A percentile compares a stretch with the other conserved stretches of the same genome.
Conservation (phyloP, 2,888 invertebrate genomes). For the Agrilus mali region DNA sequence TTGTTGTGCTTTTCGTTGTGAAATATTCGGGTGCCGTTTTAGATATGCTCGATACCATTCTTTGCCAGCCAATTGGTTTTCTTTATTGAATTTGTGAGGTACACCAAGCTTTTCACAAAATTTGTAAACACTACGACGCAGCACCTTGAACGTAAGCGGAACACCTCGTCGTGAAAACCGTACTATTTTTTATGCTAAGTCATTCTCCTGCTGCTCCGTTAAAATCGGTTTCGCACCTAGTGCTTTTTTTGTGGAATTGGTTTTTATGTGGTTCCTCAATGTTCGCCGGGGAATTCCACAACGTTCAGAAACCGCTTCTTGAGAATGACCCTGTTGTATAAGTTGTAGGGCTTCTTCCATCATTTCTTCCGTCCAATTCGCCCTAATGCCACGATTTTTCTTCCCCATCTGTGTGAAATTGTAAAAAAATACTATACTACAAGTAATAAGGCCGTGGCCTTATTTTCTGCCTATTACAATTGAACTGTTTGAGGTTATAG, state of each 20-base stretch:
- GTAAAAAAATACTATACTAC: no score
- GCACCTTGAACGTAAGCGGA: background rate
- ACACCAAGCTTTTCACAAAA: background rate
- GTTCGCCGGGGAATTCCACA: background rate
- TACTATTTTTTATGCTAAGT: background rate
- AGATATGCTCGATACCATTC: constrained; percentile 3
- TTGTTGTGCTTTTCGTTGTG: constrained; percentile 16
- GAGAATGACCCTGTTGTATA: background rate
- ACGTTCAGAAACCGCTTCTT: background rate
- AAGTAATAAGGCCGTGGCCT: no score
- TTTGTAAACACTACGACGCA: background rate
- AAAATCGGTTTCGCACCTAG: background rate
- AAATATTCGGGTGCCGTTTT: constrained; percentile 10
- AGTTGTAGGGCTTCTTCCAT: background rate
- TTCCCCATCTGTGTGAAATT: background rate
- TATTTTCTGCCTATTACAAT: no score
- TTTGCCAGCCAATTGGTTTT: background rate
- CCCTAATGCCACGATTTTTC: background rate
- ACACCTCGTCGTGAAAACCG: background rate
- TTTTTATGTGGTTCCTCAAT: background rate
- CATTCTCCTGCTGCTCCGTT: background rate
- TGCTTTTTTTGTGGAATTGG: background rate
- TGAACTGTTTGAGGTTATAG: no score
- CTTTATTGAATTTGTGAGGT: background rate
- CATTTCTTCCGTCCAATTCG: background rate